Conservation (phyloP, 2,797 vertebrate species). For the Gadopsis marmoratus region DNA sequence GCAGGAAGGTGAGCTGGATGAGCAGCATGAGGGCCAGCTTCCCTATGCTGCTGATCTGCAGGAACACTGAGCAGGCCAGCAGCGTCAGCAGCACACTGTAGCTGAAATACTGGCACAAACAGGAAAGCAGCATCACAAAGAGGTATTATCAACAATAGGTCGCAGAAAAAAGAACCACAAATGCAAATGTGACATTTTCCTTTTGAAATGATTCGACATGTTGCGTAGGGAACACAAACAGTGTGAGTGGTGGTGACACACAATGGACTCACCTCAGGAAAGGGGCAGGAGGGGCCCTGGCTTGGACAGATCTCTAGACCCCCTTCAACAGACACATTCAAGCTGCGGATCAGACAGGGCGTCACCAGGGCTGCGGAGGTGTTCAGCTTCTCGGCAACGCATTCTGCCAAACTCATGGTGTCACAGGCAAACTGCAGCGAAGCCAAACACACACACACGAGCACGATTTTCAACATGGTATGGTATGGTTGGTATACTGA, state of each 20-base stretch:
- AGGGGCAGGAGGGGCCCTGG: constrained; percentile 88
- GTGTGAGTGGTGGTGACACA: constrained; percentile 2
- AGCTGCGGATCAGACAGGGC: constrained; percentile 89
- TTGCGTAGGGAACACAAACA: neutral
- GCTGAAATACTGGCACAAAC: constrained; percentile 89
- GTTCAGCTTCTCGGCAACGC: constrained; percentile 89
- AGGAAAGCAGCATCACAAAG: constrained; percentile 47
- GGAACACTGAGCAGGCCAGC: constrained; percentile 96
- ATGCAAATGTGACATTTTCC: constrained; percentile 61
- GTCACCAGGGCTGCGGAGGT: constrained; percentile 87
- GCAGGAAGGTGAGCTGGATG: constrained; percentile 92
- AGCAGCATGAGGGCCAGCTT: constrained; percentile 93
- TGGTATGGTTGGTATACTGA: neutral
- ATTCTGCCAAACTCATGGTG: constrained; percentile 87
- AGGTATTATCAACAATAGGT: constrained; percentile 31
- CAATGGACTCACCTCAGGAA: constrained; percentile 88
- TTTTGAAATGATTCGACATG: neutral
- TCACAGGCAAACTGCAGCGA: constrained; percentile 91
- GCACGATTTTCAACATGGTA: neutral
- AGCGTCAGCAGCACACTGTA: constrained; percentile 94
- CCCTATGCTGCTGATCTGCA: constrained; percentile 97
- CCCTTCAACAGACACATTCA: constrained; percentile 89
- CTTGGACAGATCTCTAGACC: constrained; percentile 87
- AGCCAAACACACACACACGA: constrained; percentile 15
- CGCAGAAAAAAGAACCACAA: constrained; percentile 35